Conservation (phyloP, 2,888 invertebrate species). For the Cheilosia vulpina region DNA sequence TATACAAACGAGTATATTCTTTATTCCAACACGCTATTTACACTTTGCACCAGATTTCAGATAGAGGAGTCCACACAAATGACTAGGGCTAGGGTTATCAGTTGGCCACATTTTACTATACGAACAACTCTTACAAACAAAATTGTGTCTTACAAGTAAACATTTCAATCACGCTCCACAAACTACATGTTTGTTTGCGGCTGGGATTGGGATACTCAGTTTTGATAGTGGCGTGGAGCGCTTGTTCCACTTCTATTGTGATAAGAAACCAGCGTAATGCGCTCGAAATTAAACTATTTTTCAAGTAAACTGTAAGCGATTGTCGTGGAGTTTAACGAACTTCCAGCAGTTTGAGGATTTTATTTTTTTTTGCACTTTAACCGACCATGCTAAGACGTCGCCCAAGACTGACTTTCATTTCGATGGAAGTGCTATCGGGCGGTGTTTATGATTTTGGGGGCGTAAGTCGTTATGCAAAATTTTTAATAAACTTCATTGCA, state of each 20-base stretch:
- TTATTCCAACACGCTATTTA: conserved; percentile 20
- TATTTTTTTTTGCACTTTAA: conserved; percentile 5
- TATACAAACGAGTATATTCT: not conserved
- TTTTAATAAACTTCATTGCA: conserved; percentile 12
- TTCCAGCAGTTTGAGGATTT: not conserved
- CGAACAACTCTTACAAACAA: conserved; percentile 30
- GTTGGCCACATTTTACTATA: conserved; percentile 35
- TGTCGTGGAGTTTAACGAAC: conserved; percentile 50
- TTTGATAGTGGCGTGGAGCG: conserved; percentile 15
- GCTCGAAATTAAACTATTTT: conserved; percentile 16
- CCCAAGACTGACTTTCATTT: conserved; percentile 47
- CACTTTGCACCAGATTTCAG: conserved; percentile 23
- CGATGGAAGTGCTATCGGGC: conserved; percentile 24
- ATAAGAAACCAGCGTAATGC: conserved; percentile 10
- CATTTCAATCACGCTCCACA: conserved; percentile 32
- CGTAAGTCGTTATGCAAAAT: conserved; percentile 48
- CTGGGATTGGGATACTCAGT: not conserved
- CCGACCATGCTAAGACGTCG: conserved; percentile 9
- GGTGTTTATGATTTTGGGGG: conserved; percentile 42
- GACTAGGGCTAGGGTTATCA: conserved; percentile 28
- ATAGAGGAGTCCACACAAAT: conserved; percentile 6
- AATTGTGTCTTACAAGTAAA: conserved; percentile 28
- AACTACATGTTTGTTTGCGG: conserved; percentile 8
- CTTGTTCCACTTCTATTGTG: conserved; percentile 28
- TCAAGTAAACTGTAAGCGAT: conserved; percentile 16